Percentiles rank a stretch among this genome's conserved stretches.
Evolutionary conservation across 2,113 vertebrate genomes (phyloP).

Genomic region (Triplophysa dalaica): DNA sequence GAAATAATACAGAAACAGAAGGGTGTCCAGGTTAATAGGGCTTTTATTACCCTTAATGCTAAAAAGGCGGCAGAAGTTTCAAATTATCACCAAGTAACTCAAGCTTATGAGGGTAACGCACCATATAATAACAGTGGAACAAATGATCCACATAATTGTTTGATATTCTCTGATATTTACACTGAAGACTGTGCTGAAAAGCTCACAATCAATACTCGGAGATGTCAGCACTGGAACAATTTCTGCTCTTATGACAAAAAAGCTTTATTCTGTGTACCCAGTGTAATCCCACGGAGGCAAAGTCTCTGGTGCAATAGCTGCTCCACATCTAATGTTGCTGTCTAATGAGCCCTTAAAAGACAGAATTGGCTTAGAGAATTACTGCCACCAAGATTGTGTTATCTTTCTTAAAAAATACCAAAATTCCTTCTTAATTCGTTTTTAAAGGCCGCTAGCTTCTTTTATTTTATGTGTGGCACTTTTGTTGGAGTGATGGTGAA

Average conservation of each 20-base stretch:
- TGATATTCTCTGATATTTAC: constrained; percentile 51
- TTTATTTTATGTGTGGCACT: constrained; percentile 36
- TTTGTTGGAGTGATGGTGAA: constrained; percentile 5
- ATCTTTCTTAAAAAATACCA: constrained; percentile 39
- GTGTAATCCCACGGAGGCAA: constrained; percentile 34
- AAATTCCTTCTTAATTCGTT: constrained; percentile 51
- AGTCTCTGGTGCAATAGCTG: constrained; percentile 27
- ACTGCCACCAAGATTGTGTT: constrained; percentile 38
- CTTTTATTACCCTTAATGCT: constrained; percentile 9
- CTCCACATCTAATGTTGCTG: constrained; percentile 47
- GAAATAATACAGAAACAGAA: constrained; percentile 3
- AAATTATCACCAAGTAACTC: constrained; percentile 24
- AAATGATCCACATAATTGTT: constrained; percentile 61
- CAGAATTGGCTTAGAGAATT: constrained; percentile 34
- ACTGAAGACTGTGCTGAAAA: constrained; percentile 31
- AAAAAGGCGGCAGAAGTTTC: neutral
- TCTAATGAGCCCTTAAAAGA: constrained; percentile 49
- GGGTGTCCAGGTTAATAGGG: neutral
- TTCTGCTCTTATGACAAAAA: neutral
- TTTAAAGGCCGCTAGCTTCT: constrained; percentile 34
- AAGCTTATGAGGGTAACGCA: constrained; percentile 37
- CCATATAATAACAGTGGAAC: constrained; percentile 44
- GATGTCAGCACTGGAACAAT: neutral
- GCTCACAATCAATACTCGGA: constrained; percentile 1
- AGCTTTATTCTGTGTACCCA: constrained; percentile 8